phyloP scores from a whole-genome alignment of 2,888 invertebrate species.

The Uropetala carovei region DNA sequence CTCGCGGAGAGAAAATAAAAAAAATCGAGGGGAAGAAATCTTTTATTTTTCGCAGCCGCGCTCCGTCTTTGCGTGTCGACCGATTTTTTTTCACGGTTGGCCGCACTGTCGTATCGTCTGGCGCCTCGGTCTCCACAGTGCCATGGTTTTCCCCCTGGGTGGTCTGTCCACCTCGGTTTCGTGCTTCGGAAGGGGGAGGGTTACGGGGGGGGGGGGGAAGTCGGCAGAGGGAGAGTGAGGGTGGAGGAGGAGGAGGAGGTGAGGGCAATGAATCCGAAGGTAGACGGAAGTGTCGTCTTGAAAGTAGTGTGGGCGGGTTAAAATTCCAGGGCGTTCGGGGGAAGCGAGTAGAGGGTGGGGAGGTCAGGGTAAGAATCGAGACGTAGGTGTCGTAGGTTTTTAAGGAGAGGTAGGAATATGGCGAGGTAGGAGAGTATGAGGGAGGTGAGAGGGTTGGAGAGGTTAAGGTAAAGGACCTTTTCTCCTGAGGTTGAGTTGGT shows the following conservation, averaged over 20 bases:
- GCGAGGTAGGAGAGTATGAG: not conserved
- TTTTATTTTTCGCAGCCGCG: not conserved
- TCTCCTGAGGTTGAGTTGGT: not conserved
- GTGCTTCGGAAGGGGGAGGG: not conserved
- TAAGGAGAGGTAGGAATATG: not conserved
- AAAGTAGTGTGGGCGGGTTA: no score
- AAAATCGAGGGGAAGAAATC: no score
- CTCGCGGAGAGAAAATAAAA: no score
- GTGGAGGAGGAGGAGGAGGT: not conserved
- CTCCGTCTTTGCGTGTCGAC: not conserved
- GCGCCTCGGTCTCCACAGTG: not conserved
- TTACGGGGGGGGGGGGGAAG: not conserved
- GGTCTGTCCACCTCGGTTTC: not conserved
- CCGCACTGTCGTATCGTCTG: not conserved
- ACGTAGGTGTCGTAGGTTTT: not conserved
- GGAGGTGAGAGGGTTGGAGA: not conserved
- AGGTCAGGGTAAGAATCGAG: no score
- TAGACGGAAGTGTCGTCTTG: no score
- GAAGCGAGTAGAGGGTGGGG: not conserved
- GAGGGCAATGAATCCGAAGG: not conserved
- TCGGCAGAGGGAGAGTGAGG: not conserved
- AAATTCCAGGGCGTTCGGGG: not conserved
- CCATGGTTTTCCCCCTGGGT: not conserved
- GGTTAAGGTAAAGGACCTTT: slow-evolving; percentile 9
- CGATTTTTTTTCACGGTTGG: not conserved